A percentile compares a stretch with the other conserved stretches of the same genome.
phyloP scores from a whole-genome alignment of 1,140 invertebrate species.

The Heliconius nattereri region DNA sequence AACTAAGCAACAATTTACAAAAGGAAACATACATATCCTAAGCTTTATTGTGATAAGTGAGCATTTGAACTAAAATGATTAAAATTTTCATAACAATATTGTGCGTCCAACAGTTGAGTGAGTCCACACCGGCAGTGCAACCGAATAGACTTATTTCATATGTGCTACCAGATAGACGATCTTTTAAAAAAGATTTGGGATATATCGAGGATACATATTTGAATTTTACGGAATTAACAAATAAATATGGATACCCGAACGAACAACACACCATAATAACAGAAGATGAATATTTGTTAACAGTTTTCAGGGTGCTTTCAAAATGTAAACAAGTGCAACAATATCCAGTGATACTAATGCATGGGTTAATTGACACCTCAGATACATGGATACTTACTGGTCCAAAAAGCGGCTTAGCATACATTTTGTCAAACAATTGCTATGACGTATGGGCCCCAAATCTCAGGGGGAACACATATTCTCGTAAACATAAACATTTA shows the following conservation, averaged over 20 bases:
- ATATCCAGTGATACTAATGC: conserved; percentile 84
- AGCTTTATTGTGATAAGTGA: conserved; percentile 48
- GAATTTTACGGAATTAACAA: conserved; percentile 61
- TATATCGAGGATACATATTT: conserved; percentile 60
- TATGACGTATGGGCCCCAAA: conserved; percentile 89
- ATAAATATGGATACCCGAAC: conserved; percentile 58
- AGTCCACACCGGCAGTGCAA: conserved; percentile 7
- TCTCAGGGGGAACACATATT: conserved; percentile 87
- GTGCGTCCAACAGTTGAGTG: conserved; percentile 28
- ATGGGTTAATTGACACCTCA: conserved; percentile 86
- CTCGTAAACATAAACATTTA: conserved; percentile 81
- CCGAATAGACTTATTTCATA: conserved; percentile 43
- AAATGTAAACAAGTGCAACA: conserved; percentile 50
- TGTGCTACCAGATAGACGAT: conserved; percentile 45
- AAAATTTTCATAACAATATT: conserved; percentile 20
- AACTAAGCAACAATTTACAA: conserved; percentile 51
- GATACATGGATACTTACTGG: conserved; percentile 84
- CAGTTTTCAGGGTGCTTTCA: conserved; percentile 83
- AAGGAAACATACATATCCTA: conserved; percentile 47
- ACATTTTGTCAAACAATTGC: conserved; percentile 80
- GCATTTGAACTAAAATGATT: conserved; percentile 13
- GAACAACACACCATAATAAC: conserved; percentile 71
- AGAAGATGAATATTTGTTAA: conserved; percentile 85
- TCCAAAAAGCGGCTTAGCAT: conserved; percentile 77
- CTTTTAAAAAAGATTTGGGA: conserved; percentile 52